Evolutionary conservation across 2,888 invertebrate genomes (phyloP).

Genomic region (Stictocephala bisonia): DNA sequence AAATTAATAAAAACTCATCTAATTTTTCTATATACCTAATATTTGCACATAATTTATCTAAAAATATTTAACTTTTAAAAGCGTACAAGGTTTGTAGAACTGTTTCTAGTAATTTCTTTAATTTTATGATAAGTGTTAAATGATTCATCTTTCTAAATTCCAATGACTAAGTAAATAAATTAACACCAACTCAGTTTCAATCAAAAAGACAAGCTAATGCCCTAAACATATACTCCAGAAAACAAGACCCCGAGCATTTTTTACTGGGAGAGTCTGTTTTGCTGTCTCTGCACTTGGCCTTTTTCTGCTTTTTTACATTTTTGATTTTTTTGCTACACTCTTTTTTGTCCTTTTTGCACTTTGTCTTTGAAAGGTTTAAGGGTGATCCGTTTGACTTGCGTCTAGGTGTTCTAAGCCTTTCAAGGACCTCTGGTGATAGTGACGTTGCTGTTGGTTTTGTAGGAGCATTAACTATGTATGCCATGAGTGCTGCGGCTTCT

Average conservation of each 20-base stretch:
- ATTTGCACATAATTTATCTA: no score
- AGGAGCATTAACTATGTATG: conserved; percentile 57
- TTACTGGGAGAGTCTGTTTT: conserved; percentile 62
- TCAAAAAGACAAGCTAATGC: conserved; percentile 70
- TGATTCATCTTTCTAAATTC: not conserved
- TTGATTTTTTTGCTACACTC: conserved; percentile 50
- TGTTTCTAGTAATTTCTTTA: no score
- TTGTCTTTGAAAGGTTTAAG: conserved; percentile 66
- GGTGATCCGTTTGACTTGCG: conserved; percentile 65
- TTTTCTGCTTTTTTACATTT: conserved; percentile 55
- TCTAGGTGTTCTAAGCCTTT: conserved; percentile 66
- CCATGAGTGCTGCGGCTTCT: conserved; percentile 65
- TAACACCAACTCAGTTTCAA: conserved; percentile 61
- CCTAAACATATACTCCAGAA: conserved; percentile 67
- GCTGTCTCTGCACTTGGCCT: conserved; percentile 56
- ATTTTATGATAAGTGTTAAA: not conserved
- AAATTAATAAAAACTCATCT: no score
- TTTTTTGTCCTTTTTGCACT: conserved; percentile 63
- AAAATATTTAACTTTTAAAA: no score
- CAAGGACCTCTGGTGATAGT: conserved; percentile 65
- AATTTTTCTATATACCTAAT: no score
- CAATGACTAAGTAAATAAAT: not conserved
- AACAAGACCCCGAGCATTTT: conserved; percentile 67
- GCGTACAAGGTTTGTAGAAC: no score
- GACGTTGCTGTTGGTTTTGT: conserved; percentile 49